phyloP scores from a whole-genome alignment of 2,113 vertebrate species.

The Clarias magur region DNA sequence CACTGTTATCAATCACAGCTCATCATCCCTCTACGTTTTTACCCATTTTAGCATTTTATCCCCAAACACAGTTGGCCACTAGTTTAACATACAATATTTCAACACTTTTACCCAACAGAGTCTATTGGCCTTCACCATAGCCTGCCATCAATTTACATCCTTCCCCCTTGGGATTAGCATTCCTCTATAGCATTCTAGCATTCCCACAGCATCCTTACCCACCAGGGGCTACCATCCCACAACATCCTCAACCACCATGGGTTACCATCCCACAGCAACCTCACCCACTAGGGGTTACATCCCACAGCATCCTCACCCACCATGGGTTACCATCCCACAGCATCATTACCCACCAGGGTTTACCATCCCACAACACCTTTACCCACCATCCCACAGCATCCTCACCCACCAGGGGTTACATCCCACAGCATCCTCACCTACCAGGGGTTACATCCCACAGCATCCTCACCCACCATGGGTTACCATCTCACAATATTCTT shows the following conservation, averaged over 20 bases:
- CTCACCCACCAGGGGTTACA: not conserved
- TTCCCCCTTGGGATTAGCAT: no score
- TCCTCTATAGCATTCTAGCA: no score
- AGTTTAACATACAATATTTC: no score
- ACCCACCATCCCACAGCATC: not conserved
- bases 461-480: no score
- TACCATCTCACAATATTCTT: not conserved
- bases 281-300: no score
- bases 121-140: no score
- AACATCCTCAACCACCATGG: not conserved
- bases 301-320: not conserved
- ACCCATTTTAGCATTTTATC: not conserved
- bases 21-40: not conserved
- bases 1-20: not conserved
- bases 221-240: not conserved
- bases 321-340: no score
- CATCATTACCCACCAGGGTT: not conserved
- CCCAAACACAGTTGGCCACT: not conserved
- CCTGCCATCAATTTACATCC: no score
- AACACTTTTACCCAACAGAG: no score
- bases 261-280: not conserved
- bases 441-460: no score
- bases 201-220: no score
- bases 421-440: not conserved
- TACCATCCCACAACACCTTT: not conserved